Evolutionary conservation across 2,888 invertebrate species (phyloP), one percentile per base, ranked within the genome.

Genomic region (Drosophila subsilvestris): DNA sequence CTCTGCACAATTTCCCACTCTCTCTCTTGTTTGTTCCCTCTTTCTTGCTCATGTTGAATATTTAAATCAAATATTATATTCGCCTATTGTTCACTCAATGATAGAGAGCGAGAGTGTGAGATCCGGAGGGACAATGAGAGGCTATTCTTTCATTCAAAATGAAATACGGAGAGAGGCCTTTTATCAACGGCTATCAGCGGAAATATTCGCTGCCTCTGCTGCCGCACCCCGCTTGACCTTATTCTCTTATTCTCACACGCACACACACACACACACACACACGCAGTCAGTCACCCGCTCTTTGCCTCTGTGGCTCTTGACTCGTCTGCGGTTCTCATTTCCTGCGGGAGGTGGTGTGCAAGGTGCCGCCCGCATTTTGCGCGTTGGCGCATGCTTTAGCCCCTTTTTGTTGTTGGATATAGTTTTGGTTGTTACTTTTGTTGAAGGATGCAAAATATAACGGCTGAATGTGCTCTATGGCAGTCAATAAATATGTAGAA

Each of bases 151-250:
- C 37, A 37, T 37, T 37, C 37, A 37, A 44, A 17, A 25, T 25
- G 22, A 48, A 27, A n/a, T 14, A 49, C 43, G 29, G 48, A 25
- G 42, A 49, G 25, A 45, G 53, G 43, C 51, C 62, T 71, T 70
- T 70, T 70, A 70, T 70, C 70, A 70, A 70, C 72, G 75, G 74
- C 79, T 86, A 86, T 82, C 84, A 86, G 79, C 87, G 73, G 76
- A 84, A 86, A 78, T 65, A 80, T 84, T 80, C 37, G 14, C 32
- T 37, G 32, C 37, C n/a, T 45, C 72, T 86, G 63, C 57, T 78
- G 81, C 87, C 85, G 86, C 82, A 84, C 86, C 87, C 87, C 86
- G 85, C 82, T 76, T 81, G 85, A 81, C 87, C 81, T 84, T 78
- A 84, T 84, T 83, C 44, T 60, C 56, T 48, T 18, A 27, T 50